Conservation (phyloP, 2,888 invertebrate species). For the Philereme vetulata region DNA sequence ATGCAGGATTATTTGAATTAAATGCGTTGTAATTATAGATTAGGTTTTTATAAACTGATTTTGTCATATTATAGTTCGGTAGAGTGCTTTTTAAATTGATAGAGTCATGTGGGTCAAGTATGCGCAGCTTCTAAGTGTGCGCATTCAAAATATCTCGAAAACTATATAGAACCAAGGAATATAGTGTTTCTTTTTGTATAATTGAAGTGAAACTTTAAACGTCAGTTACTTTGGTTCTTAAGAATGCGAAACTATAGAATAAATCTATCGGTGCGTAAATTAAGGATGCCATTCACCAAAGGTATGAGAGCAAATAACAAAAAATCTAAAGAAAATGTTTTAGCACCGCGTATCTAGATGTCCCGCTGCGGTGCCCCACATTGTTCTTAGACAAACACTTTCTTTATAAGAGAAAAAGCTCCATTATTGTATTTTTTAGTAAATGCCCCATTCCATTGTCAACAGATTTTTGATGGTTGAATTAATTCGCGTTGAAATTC, state of each 20-base stretch:
- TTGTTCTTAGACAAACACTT: conserved; percentile 83
- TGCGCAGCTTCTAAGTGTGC: too few relatives aligned
- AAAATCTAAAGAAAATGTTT: conserved; percentile 68
- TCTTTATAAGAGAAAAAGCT: conserved; percentile 65
- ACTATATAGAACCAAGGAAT: too few relatives aligned
- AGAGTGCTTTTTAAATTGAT: too few relatives aligned
- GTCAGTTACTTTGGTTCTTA: conserved; percentile 2
- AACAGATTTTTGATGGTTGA: conserved; percentile 70
- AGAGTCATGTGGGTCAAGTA: too few relatives aligned
- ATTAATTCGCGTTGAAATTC: conserved; percentile 63
- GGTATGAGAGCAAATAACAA: conserved; percentile 71
- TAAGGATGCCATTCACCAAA: conserved; percentile 76
- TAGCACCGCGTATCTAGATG: conserved; percentile 73
- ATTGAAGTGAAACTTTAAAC: conserved; percentile 6
- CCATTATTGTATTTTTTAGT: conserved; percentile 71
- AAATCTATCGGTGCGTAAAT: conserved; percentile 80
- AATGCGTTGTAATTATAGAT: too few relatives aligned
- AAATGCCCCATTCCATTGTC: conserved; percentile 64
- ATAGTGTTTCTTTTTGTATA: neutral
- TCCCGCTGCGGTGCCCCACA: conserved; percentile 77
- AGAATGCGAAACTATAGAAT: conserved; percentile 73
- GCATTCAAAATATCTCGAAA: too few relatives aligned
- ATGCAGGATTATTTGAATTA: too few relatives aligned
- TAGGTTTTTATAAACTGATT: too few relatives aligned
- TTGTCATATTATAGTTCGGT: too few relatives aligned